Evolutionary conservation across 2,888 invertebrate species (phyloP), one percentile per base, ranked within the genome.

Genomic region (Lasioglossum villosulum): DNA sequence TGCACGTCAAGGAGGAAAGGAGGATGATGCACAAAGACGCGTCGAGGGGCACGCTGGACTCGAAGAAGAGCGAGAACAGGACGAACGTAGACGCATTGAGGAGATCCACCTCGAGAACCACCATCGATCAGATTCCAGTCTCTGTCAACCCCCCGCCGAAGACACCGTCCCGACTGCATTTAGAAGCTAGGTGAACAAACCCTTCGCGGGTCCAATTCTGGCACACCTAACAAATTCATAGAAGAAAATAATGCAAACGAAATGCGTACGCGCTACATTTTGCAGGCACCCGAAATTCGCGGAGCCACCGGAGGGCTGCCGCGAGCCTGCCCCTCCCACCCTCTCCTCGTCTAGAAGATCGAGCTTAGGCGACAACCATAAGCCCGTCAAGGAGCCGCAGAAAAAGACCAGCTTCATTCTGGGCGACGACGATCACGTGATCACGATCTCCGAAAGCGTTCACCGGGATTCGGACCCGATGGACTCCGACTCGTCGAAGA

Each of bases 181-280:
- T 93, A 59, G 94, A 94, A 42, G 86, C 93, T 59, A 93, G 93
- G 94, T 94, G 84, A 82, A 56, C 37, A 66, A 73, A 23, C 0
- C 5, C 19, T 4, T 2, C 48, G 2, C 6, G 23, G 5, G 16
- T 14, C 14, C 3, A 14, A 59, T 52, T 34, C 10, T 6, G 34
- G 39, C 27, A 59, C 12, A 14, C 2, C 6, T 48, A 48, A 48
- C 5, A 16, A 48, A 19, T 19, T 48, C 48, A 2, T 19, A 2
- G 19, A 5, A 19, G 48, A 19, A 48, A 19, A 48, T 19, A 6
- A 19, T n/a, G n/a, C n/a, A n/a, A n/a, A n/a, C n/a, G n/a, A n/a
- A n/a, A n/a, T n/a, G n/a, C n/a, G n/a, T n/a, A n/a, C n/a, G n/a
- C n/a, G n/a, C n/a, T n/a, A 10, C 23, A 4, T 34, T 75, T 30